Evolutionary conservation across 2,888 invertebrate genomes (phyloP), one percentile per base, ranked within the genome.

Genomic region (Drosophila bunnanda): DNA sequence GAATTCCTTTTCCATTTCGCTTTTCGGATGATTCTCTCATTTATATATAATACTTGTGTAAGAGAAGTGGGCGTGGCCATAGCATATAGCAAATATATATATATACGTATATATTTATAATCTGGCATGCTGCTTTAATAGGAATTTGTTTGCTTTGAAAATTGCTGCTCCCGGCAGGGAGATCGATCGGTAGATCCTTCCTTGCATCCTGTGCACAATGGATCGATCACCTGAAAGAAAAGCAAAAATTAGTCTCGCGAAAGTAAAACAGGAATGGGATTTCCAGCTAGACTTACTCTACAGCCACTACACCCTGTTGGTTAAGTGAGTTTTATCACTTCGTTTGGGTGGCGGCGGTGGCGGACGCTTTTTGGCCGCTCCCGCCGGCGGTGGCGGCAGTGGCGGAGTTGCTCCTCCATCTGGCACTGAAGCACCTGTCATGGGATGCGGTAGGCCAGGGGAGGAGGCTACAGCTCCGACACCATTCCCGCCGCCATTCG

Each of bases 341-440:
- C 97, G 94, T 80, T 96, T 96, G 2, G 97, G 97, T n/a, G 97
- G 97, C 36, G 97, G 97, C 4, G 97, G 97, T 15, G 97, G 97
- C 48, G 97, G 97, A 80, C 96, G 93, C 91, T 96, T 95, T 83
- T 95, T 95, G 58, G 80, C 72, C 8, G 78, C 75, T 3, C 71
- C 62, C 22, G 80, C 59, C 6, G 80, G 79, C 6, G 83, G 79
- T 36, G 78, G 75, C 0, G 79, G 74, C 5, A 78, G 71, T 17
- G 70, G 78, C 6, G 75, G 71, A 0, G 55, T 46, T 10, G 57
- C 55, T 10, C 28, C 59, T 50, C 25, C 44, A 25, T 52, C 61
- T 4, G 32, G 20, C 10, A 52, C 50, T 2, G 25, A 25, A 15
- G 5, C 25, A n/a, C 44, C 44, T 46, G 15, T 15, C 41, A 41